phyloP scores from a whole-genome alignment of 2,888 invertebrate genomes.

The Drosophila antonietae region DNA sequence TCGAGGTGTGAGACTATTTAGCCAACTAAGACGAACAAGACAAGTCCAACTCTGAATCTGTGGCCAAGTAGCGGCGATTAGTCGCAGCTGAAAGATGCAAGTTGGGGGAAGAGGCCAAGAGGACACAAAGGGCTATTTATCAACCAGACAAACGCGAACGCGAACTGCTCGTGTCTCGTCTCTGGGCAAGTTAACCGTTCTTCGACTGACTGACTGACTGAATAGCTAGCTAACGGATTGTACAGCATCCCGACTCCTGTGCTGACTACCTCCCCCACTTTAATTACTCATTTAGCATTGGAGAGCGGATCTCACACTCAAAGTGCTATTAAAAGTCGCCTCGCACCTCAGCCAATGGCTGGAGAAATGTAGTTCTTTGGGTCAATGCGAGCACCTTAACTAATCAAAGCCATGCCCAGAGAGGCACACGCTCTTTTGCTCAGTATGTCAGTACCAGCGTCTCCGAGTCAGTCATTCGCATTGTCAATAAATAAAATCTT shows the following conservation, averaged over 20 bases:
- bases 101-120: slow-evolving; percentile 36
- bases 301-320: slow-evolving; percentile 48
- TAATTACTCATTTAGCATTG: slow-evolving; percentile 65
- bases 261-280: slow-evolving; percentile 46
- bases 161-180: slow-evolving; percentile 70
- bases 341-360: slow-evolving; percentile 20
- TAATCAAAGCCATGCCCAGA: slow-evolving; percentile 58
- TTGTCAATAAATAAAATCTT: slow-evolving; percentile 58
- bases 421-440: slow-evolving; percentile 24
- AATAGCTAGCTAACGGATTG: slow-evolving; percentile 32
- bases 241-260: slow-evolving; percentile 23
- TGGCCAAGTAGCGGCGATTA: slow-evolving; percentile 67
- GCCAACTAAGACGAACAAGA: slow-evolving; percentile 42
- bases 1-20: slow-evolving; percentile 76
- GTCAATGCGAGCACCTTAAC: slow-evolving; percentile 76
- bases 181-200: slow-evolving; percentile 64
- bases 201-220: slow-evolving; percentile 29
- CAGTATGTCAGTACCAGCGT: slow-evolving; percentile 18
- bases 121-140: slow-evolving; percentile 70
- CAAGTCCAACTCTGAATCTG: slow-evolving; percentile 29
- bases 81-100: slow-evolving; percentile 42
- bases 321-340: slow-evolving; percentile 46
- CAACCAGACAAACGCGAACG: slow-evolving; percentile 53
- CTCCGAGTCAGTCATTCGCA: slow-evolving; percentile 30
- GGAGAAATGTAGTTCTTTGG: slow-evolving; percentile 73